Evolutionary conservation across 2,888 invertebrate species (phyloP).

Genomic region (Drosophila neutralis): DNA sequence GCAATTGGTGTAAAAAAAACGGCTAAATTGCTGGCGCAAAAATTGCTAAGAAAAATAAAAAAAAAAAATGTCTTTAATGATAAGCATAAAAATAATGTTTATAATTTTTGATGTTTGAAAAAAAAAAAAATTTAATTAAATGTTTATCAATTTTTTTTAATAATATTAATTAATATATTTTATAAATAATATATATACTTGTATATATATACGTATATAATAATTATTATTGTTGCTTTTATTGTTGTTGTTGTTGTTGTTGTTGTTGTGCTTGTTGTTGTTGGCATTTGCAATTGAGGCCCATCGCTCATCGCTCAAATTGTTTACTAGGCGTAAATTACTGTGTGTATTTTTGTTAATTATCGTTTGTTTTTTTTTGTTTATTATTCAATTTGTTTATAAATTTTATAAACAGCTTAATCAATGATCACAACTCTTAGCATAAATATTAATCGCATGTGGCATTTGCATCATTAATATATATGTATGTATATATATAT

Average conservation of each 20-base stretch:
- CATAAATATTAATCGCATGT: slow-evolving; percentile 78
- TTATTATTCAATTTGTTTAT: slow-evolving; percentile 58
- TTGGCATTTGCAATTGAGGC: slow-evolving; percentile 19
- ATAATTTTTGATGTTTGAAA: slow-evolving; percentile 11
- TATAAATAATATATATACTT: slow-evolving; percentile 1
- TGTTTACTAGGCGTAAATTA: slow-evolving; percentile 28
- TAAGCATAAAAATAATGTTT: slow-evolving; percentile 13
- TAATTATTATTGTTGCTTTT: slow-evolving; percentile 27
- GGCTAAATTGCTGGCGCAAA: slow-evolving; percentile 61
- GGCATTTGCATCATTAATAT: slow-evolving; percentile 63
- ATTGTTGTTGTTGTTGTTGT: slow-evolving; percentile 36
- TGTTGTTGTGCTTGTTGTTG: slow-evolving; percentile 33
- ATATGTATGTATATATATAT: slow-evolving; percentile 27
- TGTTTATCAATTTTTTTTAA: slow-evolving; percentile 25
- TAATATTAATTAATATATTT: slow-evolving; percentile 31
- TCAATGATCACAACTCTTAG: slow-evolving; percentile 85
- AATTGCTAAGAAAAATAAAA: slow-evolving; percentile 64
- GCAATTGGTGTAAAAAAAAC: slow-evolving; percentile 37
- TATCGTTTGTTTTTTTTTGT: slow-evolving; percentile 20
- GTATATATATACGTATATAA: slow-evolving; percentile 28
- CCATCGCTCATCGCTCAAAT: slow-evolving; percentile 6
- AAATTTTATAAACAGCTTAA: slow-evolving; percentile 81
- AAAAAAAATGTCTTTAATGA: not conserved
- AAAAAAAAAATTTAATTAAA: slow-evolving; percentile 14
- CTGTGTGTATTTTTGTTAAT: slow-evolving; percentile 12